Evolutionary conservation across 2,797 vertebrate genomes (phyloP), one percentile per base, ranked within the genome.

Genomic region (Sebastes flavidus): DNA sequence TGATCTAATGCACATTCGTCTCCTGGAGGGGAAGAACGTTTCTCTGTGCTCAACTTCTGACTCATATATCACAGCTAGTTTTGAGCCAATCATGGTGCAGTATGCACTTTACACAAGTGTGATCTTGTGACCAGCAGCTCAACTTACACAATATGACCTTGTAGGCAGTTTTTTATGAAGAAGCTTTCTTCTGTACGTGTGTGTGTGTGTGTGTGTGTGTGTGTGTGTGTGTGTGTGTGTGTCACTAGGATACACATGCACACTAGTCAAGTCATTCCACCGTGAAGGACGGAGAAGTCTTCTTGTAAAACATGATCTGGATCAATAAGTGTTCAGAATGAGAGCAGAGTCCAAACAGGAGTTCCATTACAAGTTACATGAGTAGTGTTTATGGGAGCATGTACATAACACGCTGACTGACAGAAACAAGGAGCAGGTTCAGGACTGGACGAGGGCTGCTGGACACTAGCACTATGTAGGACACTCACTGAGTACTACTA

Each of bases 311-410:
- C 70, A 2, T 1, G 0, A 49, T 38, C 7, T 54, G 8, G 65
- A 59, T 38, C 65, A 80, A 59, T 66, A 71, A 83, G 54, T 24
- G 38, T 22, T 54, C 20, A 55, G 1, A 12, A 20, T 9, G 27
- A 25, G 78, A 75, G 20, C 83, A 85, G 0, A 82, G 81, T 84
- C 38, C 63, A 71, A n/a, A 27, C 42, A 36, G 11, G 13, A 11
- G 4, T 32, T 56, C 46, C 30, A 66, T 63, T 65, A 13, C 27
- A 46, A 14, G 16, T 77, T 20, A 71, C 11, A 69, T 30, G 6
- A 27, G 6, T 3, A 6, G 7, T 1, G 1, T 63, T 75, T 67
- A 69, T 36, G 58, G 49, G 25, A 58, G 13, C 22, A 36, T 54
- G 36, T 38, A 3, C 9, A 29, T 3, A 46, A 52, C 8, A 42